Conservation (phyloP, 2,888 invertebrate genomes). For the Tridacna gigas region DNA sequence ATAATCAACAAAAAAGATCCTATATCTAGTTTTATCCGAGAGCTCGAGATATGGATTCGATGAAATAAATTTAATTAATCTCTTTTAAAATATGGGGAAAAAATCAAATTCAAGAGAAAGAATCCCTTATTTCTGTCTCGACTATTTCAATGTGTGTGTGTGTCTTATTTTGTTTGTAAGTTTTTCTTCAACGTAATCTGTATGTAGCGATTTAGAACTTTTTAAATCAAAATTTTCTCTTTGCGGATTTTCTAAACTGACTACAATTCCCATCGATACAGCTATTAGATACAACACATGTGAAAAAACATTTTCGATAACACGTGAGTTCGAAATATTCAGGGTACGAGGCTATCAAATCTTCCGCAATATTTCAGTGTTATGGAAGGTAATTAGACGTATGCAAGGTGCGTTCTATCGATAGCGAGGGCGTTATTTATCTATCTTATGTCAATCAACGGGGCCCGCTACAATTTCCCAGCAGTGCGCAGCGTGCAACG, state of each 20-base stretch:
- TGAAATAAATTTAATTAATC: slow-evolving; percentile 64
- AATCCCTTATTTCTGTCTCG: neutral
- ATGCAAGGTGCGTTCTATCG: slow-evolving; percentile 52
- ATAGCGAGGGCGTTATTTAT: slow-evolving; percentile 52
- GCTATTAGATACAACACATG: no score
- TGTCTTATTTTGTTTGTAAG: no score
- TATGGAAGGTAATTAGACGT: slow-evolving; percentile 46
- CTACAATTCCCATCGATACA: no score
- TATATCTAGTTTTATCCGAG: neutral
- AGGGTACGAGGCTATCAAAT: slow-evolving; percentile 28
- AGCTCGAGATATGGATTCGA: slow-evolving; percentile 46
- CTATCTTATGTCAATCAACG: slow-evolving; percentile 42
- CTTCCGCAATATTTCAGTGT: slow-evolving; percentile 39
- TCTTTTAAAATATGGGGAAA: slow-evolving; percentile 45
- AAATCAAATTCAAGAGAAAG: neutral
- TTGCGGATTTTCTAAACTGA: no score
- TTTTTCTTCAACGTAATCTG: no score
- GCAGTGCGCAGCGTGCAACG: slow-evolving; percentile 17
- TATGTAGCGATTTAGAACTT: no score
- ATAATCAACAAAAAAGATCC: neutral
- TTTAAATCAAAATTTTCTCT: no score
- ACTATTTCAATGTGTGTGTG: no score
- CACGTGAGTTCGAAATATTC: neutral
- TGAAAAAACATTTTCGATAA: neutral
- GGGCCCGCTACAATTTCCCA: slow-evolving; percentile 34